Evolutionary conservation across 2,113 vertebrate genomes (phyloP).

Genomic region (Cottus gobio): DNA sequence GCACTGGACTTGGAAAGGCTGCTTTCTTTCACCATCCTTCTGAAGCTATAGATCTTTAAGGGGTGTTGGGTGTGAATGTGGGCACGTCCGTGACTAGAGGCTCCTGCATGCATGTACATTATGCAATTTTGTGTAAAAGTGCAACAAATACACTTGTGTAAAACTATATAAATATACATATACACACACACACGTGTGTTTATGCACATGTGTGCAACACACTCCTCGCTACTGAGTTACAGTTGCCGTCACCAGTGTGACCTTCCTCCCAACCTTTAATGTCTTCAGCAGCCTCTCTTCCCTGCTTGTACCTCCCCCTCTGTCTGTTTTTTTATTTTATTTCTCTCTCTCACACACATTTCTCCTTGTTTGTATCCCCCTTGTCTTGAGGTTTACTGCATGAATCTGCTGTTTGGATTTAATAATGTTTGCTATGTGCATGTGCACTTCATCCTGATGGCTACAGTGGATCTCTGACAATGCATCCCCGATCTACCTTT

Average conservation of each 20-base stretch:
- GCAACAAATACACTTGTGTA: not conserved
- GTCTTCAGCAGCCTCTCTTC: slow-evolving; percentile 72
- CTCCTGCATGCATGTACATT: not conserved
- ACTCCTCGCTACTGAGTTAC: slow-evolving; percentile 40
- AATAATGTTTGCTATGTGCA: slow-evolving; percentile 21
- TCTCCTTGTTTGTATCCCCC: slow-evolving; percentile 16
- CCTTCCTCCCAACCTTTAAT: slow-evolving; percentile 78
- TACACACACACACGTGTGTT: not conserved
- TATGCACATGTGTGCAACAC: not conserved
- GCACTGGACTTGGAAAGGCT: slow-evolving; percentile 43
- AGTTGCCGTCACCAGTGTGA: slow-evolving; percentile 53
- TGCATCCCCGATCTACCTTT: not conserved
- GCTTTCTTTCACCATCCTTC: slow-evolving; percentile 28
- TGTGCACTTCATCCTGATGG: not conserved
- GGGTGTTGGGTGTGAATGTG: slow-evolving; percentile 33
- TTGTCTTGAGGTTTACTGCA: slow-evolving; percentile 10
- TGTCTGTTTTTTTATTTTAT: not conserved
- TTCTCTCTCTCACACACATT: slow-evolving; percentile 42
- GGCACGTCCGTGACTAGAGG: not conserved
- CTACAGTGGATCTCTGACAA: not conserved
- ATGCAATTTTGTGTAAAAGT: slow-evolving; percentile 9
- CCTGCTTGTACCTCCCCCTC: slow-evolving; percentile 22
- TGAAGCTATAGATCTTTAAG: slow-evolving; percentile 31
- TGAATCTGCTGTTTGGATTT: slow-evolving; percentile 56
- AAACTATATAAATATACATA: slow-evolving; percentile 1